phyloP scores from a whole-genome alignment of 2,113 vertebrate genomes.

The Pteropus alecto region DNA sequence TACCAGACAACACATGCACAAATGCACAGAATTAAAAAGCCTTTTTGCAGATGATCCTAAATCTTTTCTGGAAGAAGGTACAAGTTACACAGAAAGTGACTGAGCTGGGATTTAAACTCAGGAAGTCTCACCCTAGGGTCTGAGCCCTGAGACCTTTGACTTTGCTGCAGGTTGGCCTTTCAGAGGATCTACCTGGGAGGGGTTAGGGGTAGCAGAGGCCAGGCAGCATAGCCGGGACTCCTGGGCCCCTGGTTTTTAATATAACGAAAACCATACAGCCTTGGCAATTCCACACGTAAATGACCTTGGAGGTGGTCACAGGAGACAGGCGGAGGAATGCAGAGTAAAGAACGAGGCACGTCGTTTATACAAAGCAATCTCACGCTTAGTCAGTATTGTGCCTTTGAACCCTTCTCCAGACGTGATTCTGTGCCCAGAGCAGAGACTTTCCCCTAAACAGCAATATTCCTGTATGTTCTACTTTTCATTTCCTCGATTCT shows the following conservation, averaged over 20 bases:
- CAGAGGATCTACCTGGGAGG: not conserved
- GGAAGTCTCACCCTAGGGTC: not conserved
- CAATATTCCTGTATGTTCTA: conserved; percentile 60
- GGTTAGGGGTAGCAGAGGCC: not conserved
- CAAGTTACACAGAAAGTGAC: not conserved
- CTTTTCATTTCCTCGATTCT: conserved; percentile 70
- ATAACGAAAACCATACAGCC: not conserved
- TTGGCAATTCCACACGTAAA: not conserved
- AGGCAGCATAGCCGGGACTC: not conserved
- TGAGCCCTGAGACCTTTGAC: not conserved
- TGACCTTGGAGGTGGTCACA: conserved; percentile 29
- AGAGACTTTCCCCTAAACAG: conserved; percentile 59
- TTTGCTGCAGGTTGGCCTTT: not conserved
- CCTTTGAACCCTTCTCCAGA: conserved; percentile 41
- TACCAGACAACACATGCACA: not conserved
- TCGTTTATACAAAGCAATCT: conserved; percentile 51
- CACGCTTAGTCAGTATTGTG: not conserved
- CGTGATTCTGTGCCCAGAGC: conserved; percentile 62
- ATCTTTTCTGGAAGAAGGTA: conserved; percentile 19
- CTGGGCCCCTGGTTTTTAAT: not conserved
- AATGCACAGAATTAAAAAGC: not conserved
- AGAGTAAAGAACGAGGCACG: not conserved
- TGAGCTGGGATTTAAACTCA: not conserved
- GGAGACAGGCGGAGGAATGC: not conserved
- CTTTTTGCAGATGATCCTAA: not conserved